Percentiles rank a stretch among this genome's conserved stretches.
phyloP scores from a whole-genome alignment of 2,113 vertebrate species.

The Cololabis saira region DNA sequence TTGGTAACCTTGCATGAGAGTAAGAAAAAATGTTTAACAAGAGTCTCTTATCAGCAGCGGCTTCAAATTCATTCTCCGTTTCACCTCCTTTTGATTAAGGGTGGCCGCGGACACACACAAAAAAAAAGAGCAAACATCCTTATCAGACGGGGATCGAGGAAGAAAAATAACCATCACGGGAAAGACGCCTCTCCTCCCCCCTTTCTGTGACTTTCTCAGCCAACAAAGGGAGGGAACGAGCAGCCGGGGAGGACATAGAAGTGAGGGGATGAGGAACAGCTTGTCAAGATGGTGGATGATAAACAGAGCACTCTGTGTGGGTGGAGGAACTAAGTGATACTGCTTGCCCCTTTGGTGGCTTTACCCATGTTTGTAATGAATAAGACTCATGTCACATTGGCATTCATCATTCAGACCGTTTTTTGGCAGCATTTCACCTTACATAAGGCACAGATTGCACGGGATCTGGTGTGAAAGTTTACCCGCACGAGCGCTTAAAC shows the following conservation, averaged over 20 bases:
- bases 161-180: constrained; percentile 72
- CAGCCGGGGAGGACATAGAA: constrained; percentile 58
- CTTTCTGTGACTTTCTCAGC: constrained; percentile 39
- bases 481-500: constrained; percentile 8
- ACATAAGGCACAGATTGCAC: constrained; percentile 23
- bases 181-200: constrained; percentile 36
- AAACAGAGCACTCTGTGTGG: constrained; percentile 55
- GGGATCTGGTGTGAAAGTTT: constrained; percentile 20
- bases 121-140: constrained; percentile 70
- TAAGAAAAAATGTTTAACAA: constrained; percentile 47
- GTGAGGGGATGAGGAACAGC: constrained; percentile 66
- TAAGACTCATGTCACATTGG: constrained; percentile 24
- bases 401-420: constrained; percentile 53
- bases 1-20: constrained; percentile 38
- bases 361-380: constrained; percentile 43
- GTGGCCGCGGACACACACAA: constrained; percentile 64
- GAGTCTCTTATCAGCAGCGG: constrained; percentile 52
- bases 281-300: constrained; percentile 76
- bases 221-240: constrained; percentile 32
- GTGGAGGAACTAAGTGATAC: constrained; percentile 59
- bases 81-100: constrained; percentile 69
- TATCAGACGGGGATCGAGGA: constrained; percentile 68
- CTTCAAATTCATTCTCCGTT: constrained; percentile 45
- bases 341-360: constrained; percentile 57
- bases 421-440: constrained; percentile 30